phyloP scores from a whole-genome alignment of 1,140 invertebrate species.

The Procambarus clarkii region DNA sequence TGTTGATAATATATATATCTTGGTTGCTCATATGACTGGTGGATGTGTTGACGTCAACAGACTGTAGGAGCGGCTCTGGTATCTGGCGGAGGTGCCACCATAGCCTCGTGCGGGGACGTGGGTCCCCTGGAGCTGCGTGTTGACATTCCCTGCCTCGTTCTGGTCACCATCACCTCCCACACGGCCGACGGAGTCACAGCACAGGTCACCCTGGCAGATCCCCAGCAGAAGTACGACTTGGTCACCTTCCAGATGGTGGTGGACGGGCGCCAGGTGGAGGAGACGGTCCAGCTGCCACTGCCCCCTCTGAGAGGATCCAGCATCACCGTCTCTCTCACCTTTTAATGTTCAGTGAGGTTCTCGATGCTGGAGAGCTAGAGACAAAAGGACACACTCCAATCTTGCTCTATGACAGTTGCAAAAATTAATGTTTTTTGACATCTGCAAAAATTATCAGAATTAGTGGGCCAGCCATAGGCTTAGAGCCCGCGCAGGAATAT shows the following conservation, averaged over 20 bases:
- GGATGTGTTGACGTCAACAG: neutral
- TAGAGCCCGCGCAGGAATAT: too few species aligned
- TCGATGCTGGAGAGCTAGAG: too few species aligned
- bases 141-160: slow-evolving; percentile 27
- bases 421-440: too few species aligned
- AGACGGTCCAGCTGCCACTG: neutral
- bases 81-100: neutral
- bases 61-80: slow-evolving; percentile 11
- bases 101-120: neutral
- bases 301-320: slow-evolving; percentile 1
- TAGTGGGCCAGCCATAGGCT: too few species aligned
- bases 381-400: too few species aligned
- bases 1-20: too few species aligned
- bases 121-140: neutral
- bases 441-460: too few species aligned
- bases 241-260: neutral
- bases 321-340: neutral
- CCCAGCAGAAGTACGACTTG: slow-evolving; percentile 36
- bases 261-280: neutral
- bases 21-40: too few species aligned
- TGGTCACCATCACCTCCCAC: neutral
- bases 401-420: too few species aligned
- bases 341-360: neutral
- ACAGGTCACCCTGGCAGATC: neutral
- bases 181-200: neutral